These are phyloP conservation scores for Barbus barbus DNA, from an alignment of 2,113 vertebrate genomes.

Conservation along the genomic window DNA sequence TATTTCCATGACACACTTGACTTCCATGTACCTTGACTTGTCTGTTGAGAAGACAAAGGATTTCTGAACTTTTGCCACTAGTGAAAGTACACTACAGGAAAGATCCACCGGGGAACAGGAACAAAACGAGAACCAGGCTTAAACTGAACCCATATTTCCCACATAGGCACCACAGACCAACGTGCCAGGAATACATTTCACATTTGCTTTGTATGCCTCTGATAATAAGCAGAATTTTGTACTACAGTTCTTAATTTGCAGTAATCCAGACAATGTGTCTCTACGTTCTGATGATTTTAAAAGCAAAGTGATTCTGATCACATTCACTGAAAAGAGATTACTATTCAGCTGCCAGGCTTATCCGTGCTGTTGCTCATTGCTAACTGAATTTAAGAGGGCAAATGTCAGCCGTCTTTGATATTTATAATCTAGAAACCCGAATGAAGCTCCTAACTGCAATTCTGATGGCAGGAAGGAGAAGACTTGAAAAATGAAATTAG, in stretches of 20 bases:
- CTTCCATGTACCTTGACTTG: slow-evolving; percentile 28
- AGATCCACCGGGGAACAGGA: not conserved
- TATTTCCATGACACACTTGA: slow-evolving; percentile 37
- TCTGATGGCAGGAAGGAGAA: not conserved
- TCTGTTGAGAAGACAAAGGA: slow-evolving; percentile 32
- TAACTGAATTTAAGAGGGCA: slow-evolving; percentile 41
- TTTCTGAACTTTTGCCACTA: slow-evolving; percentile 10
- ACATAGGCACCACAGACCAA: not conserved
- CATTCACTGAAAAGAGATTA: slow-evolving; percentile 31
- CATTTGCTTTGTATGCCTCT: not conserved
- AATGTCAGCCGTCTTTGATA: slow-evolving; percentile 31
- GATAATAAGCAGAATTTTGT: not conserved
- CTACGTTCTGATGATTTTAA: not conserved
- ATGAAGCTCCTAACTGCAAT: slow-evolving; percentile 1
- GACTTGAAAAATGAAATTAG: not conserved
- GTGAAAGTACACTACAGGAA: slow-evolving; percentile 8
- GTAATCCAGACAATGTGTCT: slow-evolving; percentile 20
- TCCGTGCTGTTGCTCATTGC: not conserved
- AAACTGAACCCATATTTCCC: not conserved
- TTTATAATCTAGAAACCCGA: not conserved
- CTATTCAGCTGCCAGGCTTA: slow-evolving; percentile 19
- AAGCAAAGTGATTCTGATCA: slow-evolving; percentile 34
- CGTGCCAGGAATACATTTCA: not conserved
- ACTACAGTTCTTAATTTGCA: slow-evolving; percentile 14
- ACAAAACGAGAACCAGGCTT: not conserved